Evolutionary conservation across 2,888 invertebrate genomes (phyloP).

Genomic region (Daptonema setosum): DNA sequence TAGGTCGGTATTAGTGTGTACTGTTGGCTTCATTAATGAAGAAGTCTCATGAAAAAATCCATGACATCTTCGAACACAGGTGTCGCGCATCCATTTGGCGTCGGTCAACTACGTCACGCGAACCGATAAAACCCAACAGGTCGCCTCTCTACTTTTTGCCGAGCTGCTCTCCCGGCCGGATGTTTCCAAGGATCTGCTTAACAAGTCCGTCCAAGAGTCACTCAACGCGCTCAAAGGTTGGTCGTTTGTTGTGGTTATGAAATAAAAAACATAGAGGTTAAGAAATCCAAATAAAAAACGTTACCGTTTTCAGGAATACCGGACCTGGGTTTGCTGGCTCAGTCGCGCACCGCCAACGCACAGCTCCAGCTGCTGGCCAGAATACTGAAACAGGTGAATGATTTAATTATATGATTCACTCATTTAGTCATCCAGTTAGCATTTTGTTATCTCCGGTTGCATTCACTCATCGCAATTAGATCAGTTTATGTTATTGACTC

Average conservation of each 20-base stretch:
- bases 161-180: slow-evolving; percentile 14
- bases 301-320: not conserved
- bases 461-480: too few relatives aligned
- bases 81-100: not conserved
- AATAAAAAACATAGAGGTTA: too few relatives aligned
- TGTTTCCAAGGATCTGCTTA: slow-evolving; percentile 1
- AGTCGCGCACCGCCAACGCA: not conserved
- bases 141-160: slow-evolving; percentile 14
- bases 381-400: slow-evolving; percentile 7
- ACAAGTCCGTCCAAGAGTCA: not conserved
- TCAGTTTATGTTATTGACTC: too few relatives aligned
- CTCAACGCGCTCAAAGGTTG: not conserved
- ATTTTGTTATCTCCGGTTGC: too few relatives aligned
- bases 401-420: too few relatives aligned
- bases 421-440: too few relatives aligned
- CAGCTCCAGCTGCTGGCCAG: slow-evolving; percentile 1
- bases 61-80: too few relatives aligned
- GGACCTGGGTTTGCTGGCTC: not conserved
- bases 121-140: slow-evolving; percentile 6
- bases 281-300: not conserved
- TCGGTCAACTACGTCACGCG: not conserved
- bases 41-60: too few relatives aligned
- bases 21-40: too few relatives aligned
- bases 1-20: too few relatives aligned
- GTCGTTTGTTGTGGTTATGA: too few relatives aligned